Conservation (phyloP, 2,113 vertebrate genomes). For the Ciconia boyciana region DNA sequence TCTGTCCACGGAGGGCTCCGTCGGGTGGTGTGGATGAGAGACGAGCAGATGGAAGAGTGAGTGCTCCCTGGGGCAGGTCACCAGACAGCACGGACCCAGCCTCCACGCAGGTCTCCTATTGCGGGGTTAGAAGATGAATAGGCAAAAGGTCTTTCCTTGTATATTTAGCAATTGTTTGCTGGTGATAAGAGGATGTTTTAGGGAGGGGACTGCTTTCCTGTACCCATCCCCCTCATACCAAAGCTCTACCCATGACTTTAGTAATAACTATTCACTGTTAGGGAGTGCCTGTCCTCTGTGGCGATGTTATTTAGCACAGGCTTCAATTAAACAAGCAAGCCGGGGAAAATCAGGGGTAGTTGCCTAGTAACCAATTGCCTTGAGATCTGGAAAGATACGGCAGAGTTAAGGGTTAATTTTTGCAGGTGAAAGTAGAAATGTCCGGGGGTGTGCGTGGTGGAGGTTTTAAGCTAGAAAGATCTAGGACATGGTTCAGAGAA, state of each 20-base stretch:
- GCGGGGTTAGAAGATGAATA: background rate
- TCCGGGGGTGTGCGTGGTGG: background rate
- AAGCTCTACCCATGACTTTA: background rate
- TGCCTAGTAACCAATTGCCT: slow-evolving; percentile 33
- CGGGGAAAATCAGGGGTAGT: background rate
- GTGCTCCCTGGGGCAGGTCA: background rate
- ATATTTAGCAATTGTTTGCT: background rate
- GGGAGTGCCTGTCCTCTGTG: background rate
- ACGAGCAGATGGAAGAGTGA: background rate
- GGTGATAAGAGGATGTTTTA: background rate
- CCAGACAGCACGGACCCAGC: background rate
- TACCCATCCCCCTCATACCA: background rate
- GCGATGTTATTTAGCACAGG: background rate
- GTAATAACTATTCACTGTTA: background rate
- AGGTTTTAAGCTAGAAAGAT: background rate
- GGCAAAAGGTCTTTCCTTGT: background rate
- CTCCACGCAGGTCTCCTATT: background rate
- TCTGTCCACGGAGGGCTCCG: accelerated
- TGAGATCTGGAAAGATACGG: background rate
- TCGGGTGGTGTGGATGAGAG: background rate
- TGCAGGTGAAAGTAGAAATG: slow-evolving; percentile 5
- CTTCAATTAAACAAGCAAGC: slow-evolving; percentile 34
- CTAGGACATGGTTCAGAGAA: background rate
- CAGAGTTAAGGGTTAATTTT: slow-evolving; percentile 45
- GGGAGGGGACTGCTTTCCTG: background rate